These are phyloP conservation scores for Oreortyx pictus DNA, from an alignment of 2,797 vertebrate genomes.

Conservation along the genomic window DNA sequence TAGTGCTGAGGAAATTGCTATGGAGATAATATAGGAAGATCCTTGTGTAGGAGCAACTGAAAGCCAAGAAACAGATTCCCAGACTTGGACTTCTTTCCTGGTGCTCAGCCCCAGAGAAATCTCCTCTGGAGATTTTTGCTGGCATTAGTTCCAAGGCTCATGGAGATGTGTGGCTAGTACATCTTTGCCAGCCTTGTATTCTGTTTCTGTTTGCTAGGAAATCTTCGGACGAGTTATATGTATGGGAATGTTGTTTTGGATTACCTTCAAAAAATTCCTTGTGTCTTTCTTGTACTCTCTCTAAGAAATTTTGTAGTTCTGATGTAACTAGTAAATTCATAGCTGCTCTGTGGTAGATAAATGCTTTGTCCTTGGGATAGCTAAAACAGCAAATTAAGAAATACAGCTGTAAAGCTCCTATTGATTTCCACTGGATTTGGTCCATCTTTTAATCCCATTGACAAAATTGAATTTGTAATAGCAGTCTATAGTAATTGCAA, in stretches of 20 bases:
- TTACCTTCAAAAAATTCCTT: not conserved
- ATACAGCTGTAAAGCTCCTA: not conserved
- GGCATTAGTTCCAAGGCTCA: not conserved
- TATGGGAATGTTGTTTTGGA: not conserved
- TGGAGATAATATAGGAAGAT: not conserved
- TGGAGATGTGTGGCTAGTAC: fast-evolving
- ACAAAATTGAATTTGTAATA: not conserved
- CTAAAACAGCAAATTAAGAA: not conserved
- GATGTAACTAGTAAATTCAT: not conserved
- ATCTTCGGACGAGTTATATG: not conserved
- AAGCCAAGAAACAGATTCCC: not conserved
- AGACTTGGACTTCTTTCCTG: not conserved
- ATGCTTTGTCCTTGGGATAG: not conserved
- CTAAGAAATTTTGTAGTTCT: not conserved
- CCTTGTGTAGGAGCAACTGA: not conserved
- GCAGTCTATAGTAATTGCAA: not conserved
- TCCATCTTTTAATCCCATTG: not conserved
- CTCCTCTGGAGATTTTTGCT: not conserved
- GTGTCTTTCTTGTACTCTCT: not conserved
- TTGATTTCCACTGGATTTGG: not conserved
- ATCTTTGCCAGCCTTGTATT: not conserved
- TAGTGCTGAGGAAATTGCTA: not conserved
- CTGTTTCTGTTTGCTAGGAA: not conserved
- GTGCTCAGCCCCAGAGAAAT: not conserved
- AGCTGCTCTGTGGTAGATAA: not conserved